Base-by-base conservation (phyloP, 2,888 invertebrate species). In the Melinaea menophilus region DNA sequence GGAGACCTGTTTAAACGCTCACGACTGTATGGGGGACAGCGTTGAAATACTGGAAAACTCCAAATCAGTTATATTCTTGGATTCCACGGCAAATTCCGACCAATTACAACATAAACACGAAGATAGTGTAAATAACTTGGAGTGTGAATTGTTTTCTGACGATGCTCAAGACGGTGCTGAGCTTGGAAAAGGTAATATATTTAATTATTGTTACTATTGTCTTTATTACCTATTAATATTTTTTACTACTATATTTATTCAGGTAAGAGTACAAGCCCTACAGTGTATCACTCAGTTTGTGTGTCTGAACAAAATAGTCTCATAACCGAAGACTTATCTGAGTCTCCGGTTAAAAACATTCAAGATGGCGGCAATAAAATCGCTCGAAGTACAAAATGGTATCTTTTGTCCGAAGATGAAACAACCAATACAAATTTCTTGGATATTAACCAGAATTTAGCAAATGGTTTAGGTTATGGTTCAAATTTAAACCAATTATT, bases 321-420 rank as follows among this genome's bases (percentile, higher is more conserved):
- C 1, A 72, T 90, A 22, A 90, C 90, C 2, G 89, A 90, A 56
- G 90, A 90, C 60, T 71, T 88, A 1, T 86, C 88, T 0, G 77
- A 80, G 5, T 55, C 58, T 4, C 46, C 61, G 0, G 59, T 60
- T 4, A 31, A 51, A 31, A 51, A 31, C 7, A 31, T 7, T 31
- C 5, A 31, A 51, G 31, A 51, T 31, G 7, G 2, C 5, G 22
- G 31, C 2, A 51, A 51, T 11, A 70, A 55, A 51, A 33, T 59
- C 1, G 22, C 65, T 0, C 63, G 59, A 2, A 64, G 69, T 0
- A 69, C 78, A 0, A 82, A 80, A 61, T 90, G 90, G 90, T 84
- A 81, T 64, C 75, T 89, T 1, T 66, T 88, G 0, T 85, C 84
- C 35, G 90, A 90, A 58, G 88, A 90, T n/a, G 86, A 88, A 51